Evolutionary conservation across 2,888 invertebrate genomes (phyloP).

Genomic region (Aspidiotus rigidus): DNA sequence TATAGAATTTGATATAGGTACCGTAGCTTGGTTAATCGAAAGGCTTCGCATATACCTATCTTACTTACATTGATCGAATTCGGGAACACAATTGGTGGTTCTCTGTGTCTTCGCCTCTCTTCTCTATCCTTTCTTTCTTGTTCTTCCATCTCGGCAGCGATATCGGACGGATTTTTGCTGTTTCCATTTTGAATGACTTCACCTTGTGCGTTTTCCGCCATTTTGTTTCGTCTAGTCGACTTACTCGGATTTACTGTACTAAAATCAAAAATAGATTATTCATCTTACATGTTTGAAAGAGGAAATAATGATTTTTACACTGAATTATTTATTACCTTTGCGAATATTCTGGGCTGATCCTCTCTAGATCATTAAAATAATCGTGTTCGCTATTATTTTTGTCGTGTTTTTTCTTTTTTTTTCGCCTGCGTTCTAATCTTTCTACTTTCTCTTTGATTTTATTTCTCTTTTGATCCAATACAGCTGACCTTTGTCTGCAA

Average conservation of each 20-base stretch:
- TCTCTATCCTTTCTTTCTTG: constrained; percentile 57
- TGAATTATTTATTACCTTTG: constrained; percentile 6
- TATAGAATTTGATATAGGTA: neutral
- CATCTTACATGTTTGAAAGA: no score
- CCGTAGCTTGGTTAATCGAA: neutral
- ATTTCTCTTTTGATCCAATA: constrained; percentile 59
- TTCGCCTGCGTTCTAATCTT: constrained; percentile 62
- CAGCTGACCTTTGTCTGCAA: constrained; percentile 52
- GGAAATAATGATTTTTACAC: neutral
- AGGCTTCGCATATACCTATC: neutral
- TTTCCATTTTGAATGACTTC: constrained; percentile 28
- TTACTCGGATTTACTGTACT: constrained; percentile 15
- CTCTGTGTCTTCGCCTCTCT: constrained; percentile 62
- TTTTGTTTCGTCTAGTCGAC: constrained; percentile 34
- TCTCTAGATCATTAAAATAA: constrained; percentile 9
- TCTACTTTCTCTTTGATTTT: constrained; percentile 63
- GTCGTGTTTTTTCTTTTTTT: constrained; percentile 53
- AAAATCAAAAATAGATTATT: neutral
- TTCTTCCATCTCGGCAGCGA: constrained; percentile 40
- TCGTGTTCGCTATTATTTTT: constrained; percentile 40
- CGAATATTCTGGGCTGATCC: constrained; percentile 11
- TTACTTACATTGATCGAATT: constrained; percentile 58
- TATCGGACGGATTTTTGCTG: constrained; percentile 34
- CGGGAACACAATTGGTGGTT: constrained; percentile 70
- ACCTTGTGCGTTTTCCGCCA: constrained; percentile 37